phyloP scores from a whole-genome alignment of 2,113 vertebrate genomes.

The Brachyistius frenatus region DNA sequence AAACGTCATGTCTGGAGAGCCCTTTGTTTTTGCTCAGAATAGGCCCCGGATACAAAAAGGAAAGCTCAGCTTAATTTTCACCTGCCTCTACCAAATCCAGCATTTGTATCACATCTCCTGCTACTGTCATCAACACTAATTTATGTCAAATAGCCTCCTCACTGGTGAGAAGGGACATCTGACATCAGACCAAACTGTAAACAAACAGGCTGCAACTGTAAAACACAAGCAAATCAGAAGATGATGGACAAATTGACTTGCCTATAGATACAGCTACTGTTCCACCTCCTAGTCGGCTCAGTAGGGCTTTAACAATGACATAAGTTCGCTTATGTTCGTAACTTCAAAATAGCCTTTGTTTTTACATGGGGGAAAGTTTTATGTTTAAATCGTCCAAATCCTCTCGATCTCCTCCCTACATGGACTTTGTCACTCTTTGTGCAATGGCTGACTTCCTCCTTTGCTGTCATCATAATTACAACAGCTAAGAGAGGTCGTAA shows the following conservation, averaged over 20 bases:
- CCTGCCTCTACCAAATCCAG: not conserved
- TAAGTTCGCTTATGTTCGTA: too few species aligned
- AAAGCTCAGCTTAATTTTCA: constrained; percentile 16
- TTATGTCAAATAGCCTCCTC: constrained; percentile 23
- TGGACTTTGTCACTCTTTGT: too few species aligned
- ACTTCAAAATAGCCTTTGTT: too few species aligned
- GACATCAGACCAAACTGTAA: constrained; percentile 30
- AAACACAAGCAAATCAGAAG: constrained; percentile 50
- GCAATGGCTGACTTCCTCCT: too few species aligned
- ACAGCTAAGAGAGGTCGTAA: too few species aligned
- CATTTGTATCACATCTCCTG: constrained; percentile 12
- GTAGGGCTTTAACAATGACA: too few species aligned
- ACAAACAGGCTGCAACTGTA: constrained; percentile 42
- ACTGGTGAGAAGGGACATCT: constrained; percentile 28
- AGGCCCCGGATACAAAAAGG: not conserved
- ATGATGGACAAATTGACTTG: constrained; percentile 26
- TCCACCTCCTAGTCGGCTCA: too few species aligned
- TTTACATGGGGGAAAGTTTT: too few species aligned
- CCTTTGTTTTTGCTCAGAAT: constrained; percentile 22
- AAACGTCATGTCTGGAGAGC: constrained; percentile 29
- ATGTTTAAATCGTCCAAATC: too few species aligned
- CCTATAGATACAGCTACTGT: too few species aligned
- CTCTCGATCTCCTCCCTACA: too few species aligned
- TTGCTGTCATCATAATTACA: too few species aligned
- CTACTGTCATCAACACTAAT: constrained; percentile 6